phyloP scores from a whole-genome alignment of 2,888 invertebrate genomes.

The Nomada ferruginata region DNA sequence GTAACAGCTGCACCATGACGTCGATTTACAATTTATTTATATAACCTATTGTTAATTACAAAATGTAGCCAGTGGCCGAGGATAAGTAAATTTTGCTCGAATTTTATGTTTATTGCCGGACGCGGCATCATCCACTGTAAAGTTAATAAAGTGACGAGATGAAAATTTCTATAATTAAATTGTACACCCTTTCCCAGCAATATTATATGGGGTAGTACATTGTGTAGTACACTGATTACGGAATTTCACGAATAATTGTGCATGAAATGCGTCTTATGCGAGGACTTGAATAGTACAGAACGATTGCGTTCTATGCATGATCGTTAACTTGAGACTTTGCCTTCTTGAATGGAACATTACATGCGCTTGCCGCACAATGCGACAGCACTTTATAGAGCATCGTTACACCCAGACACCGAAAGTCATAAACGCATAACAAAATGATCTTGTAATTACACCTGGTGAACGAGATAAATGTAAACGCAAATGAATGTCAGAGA shows the following conservation, averaged over 20 bases:
- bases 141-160: slow-evolving; percentile 11
- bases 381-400: background rate
- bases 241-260: background rate
- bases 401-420: background rate
- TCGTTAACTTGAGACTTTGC: slow-evolving; percentile 2
- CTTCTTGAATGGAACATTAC: slow-evolving; percentile 6
- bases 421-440: slow-evolving; percentile 19
- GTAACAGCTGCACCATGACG: slow-evolving; percentile 69
- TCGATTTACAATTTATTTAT: slow-evolving; percentile 72
- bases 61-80: background rate
- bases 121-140: background rate
- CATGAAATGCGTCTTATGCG: background rate
- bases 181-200: too few relatives aligned
- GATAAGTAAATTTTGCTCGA: slow-evolving; percentile 40
- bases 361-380: background rate
- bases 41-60: slow-evolving; percentile 44
- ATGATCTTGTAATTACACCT: slow-evolving; percentile 7
- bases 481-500: background rate
- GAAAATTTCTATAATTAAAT: too few relatives aligned
- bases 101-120: background rate
- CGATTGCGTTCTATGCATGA: background rate
- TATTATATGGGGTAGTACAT: background rate
- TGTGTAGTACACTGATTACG: background rate
- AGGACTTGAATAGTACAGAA: background rate
- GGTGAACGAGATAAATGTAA: background rate